Evolutionary conservation across 2,888 invertebrate genomes (phyloP).

Genomic region (Capitulum mitella): DNA sequence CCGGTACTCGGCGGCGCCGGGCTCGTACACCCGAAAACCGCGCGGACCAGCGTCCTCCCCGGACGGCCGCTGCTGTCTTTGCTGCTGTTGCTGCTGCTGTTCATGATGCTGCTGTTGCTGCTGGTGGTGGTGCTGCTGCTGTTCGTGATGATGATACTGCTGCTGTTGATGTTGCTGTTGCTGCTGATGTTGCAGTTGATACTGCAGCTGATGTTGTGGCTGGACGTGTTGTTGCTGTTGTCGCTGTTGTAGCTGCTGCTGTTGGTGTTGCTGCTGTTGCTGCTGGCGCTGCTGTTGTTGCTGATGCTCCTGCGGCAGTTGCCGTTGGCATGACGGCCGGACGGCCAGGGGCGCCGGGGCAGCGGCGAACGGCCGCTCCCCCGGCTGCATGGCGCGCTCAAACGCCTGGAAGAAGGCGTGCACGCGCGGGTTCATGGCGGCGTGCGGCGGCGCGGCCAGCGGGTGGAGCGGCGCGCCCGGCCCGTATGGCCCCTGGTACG

Average conservation of each 20-base stretch:
- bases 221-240: neutral
- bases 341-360: neutral
- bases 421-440: neutral
- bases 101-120: neutral
- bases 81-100: neutral
- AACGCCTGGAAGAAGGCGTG: conserved; percentile 9
- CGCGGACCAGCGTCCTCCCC: too few species aligned
- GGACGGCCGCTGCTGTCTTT: too few species aligned
- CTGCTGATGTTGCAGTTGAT: neutral
- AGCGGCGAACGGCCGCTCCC: neutral
- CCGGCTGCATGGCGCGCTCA: neutral
- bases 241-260: neutral
- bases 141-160: neutral
- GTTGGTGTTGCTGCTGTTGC: neutral
- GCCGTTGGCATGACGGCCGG: neutral
- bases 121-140: neutral
- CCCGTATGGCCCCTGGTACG: too few species aligned
- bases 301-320: neutral
- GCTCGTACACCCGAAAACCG: too few species aligned
- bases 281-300: neutral
- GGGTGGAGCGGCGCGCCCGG: neutral
- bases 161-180: neutral
- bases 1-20: too few species aligned
- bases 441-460: neutral
- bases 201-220: neutral